These are phyloP conservation scores for Cassiopea andromeda DNA, from an alignment of 30 jellyfish, hydroid and myxozoan species.

Conservation along the genomic window DNA sequence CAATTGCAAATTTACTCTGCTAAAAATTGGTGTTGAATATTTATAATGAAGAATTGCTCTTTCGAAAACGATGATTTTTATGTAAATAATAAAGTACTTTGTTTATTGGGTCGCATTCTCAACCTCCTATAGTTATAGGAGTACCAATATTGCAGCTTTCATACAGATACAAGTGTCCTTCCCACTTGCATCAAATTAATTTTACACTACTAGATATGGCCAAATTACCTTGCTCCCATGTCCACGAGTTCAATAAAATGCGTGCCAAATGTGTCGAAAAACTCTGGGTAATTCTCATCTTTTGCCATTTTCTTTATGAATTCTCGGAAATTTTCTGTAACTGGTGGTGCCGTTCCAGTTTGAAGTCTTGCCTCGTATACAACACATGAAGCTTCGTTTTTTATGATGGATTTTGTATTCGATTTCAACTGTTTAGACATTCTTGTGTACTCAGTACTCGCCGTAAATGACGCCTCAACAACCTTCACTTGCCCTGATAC, in stretches of 20 bases:
- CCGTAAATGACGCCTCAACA: conserved; percentile 48
- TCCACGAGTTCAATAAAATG: conserved; percentile 35
- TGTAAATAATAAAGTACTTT: no score
- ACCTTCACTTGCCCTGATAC: conserved; percentile 14
- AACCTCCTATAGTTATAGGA: no score
- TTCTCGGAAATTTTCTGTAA: conserved; percentile 33
- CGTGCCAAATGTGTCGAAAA: conserved; percentile 57
- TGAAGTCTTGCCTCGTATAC: conserved; percentile 26
- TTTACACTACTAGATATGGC: no score
- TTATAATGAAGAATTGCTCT: no score
- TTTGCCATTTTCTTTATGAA: conserved; percentile 6
- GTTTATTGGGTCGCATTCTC: no score
- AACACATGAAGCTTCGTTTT: no score
- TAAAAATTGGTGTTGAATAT: no score
- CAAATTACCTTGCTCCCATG: conserved; percentile 62
- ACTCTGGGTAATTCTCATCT: conserved; percentile 2
- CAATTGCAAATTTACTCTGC: no score
- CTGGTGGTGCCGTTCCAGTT: conserved; percentile 46
- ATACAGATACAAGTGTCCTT: neutral
- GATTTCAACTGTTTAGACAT: conserved; percentile 40
- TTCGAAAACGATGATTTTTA: no score
- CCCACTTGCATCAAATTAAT: no score
- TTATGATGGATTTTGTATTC: conserved; percentile 14
- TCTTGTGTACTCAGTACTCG: neutral
- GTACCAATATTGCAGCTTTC: no score